Base-by-base conservation (phyloP, 1,140 invertebrate genomes). In the Sogatella furcifera region DNA sequence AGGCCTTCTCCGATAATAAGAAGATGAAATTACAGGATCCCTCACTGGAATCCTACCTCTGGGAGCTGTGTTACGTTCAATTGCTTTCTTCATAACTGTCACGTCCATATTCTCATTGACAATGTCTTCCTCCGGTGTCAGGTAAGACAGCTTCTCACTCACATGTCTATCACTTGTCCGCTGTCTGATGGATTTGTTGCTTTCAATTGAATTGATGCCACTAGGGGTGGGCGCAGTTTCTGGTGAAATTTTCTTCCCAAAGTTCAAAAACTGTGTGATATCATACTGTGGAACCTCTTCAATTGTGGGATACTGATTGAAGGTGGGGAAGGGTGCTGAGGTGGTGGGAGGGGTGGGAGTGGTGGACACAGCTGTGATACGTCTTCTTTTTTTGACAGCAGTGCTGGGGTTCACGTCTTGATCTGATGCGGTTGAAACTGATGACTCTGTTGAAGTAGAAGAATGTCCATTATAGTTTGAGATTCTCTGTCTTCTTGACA, bases 61-160 rank as follows among this genome's bases (percentile, higher is more conserved):
- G 6, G 66, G 64, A 1, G 54, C 60, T 10, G 41, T 53, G 31
- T 66, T 66, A 15, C 63, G 44, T 44, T 67, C 63, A 2, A 65
- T 61, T 0, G 59, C 52, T 41, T 60, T 62, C 56, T 56, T 61
- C 5, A 60, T 55, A 1, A 66, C 59, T 6, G 55, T 60, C 10
- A 67, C 61, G 55, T 67, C 66, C 66, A 67, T 67, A 22, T 67
- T 63, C 43, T 67, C 66, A 54, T 66, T 59, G 14, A 60, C 52
- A 4, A 55, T 43, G 11, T 66, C 64, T 9, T 65, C 60, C 22
- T 63, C 60, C 6, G 52, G 19, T 9, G 41, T 17, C n/a, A 19
- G 21, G 14, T 15, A 42, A n/a, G 53, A 52, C 6, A 44, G 38
- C 22, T 44, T 19, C n/a, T 42, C 49, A 14, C 34, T 34, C 8